A percentile compares a stretch with the other conserved stretches of the same genome.
Conservation (phyloP, 2,797 vertebrate species). For the Gymnoscopelus microlampas region DNA sequence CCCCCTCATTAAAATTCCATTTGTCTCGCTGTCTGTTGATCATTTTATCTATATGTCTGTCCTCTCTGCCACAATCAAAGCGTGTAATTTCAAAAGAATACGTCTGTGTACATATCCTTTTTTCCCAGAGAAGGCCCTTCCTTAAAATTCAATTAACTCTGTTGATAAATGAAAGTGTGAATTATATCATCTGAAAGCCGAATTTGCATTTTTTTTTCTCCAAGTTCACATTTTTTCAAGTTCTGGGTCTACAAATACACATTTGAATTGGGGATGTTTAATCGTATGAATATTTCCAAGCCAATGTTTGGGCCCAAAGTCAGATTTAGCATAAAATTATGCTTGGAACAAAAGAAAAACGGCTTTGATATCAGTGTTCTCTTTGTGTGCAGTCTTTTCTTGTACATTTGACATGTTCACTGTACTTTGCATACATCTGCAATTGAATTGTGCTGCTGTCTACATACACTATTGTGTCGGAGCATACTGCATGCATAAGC, state of each 20-base stretch:
- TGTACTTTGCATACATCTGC: constrained; percentile 66
- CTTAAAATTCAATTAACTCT: constrained; percentile 80
- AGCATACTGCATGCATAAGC: constrained; percentile 22
- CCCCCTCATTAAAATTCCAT: constrained; percentile 94
- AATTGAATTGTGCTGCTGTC: constrained; percentile 45
- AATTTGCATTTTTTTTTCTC: constrained; percentile 65
- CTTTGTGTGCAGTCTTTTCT: constrained; percentile 45
- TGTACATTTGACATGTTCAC: constrained; percentile 38
- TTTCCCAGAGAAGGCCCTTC: constrained; percentile 59
- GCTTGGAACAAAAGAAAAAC: constrained; percentile 43
- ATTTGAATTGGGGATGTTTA: constrained; percentile 64
- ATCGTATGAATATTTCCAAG: constrained; percentile 68
- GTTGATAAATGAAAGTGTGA: constrained; percentile 74
- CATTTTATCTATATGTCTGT: constrained; percentile 94
- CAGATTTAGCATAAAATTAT: constrained; percentile 66
- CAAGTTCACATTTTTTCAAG: constrained; percentile 9
- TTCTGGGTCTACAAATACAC: constrained; percentile 67
- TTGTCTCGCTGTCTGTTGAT: constrained; percentile 89
- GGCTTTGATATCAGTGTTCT: constrained; percentile 56
- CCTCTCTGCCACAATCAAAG: constrained; percentile 88
- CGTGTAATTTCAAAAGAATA: constrained; percentile 90
- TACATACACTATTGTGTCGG: constrained; percentile 1
- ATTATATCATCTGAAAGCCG: constrained; percentile 75
- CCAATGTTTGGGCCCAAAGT: constrained; percentile 54
- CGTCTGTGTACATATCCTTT: constrained; percentile 68